Conservation (phyloP, 2,888 invertebrate species). For the Lasioglossum lativentre region DNA sequence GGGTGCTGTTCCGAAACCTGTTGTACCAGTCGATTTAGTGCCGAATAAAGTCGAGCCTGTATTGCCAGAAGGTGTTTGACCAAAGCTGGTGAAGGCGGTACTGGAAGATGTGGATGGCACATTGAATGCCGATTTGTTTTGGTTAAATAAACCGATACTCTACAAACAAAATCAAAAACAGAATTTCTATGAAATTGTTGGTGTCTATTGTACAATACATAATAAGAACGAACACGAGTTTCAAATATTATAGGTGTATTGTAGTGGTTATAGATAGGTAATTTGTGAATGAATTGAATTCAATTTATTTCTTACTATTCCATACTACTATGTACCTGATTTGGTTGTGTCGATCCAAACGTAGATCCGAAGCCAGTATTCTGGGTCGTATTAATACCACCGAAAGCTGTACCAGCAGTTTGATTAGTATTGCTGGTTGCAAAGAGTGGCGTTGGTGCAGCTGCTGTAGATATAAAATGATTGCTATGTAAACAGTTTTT, state of each 20-base stretch:
- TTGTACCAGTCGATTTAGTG: conserved; percentile 83
- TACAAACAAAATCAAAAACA: conserved; percentile 49
- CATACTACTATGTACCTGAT: conserved; percentile 77
- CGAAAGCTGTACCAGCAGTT: conserved; percentile 80
- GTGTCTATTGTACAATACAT: neutral
- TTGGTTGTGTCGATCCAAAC: conserved; percentile 83
- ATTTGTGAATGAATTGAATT: neutral
- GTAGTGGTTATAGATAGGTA: neutral
- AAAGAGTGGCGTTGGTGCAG: conserved; percentile 81
- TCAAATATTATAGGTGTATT: no score
- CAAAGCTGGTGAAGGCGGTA: conserved; percentile 84
- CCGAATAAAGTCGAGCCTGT: conserved; percentile 82
- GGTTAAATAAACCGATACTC: conserved; percentile 84
- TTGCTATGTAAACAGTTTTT: conserved; percentile 8
- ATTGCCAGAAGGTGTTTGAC: conserved; percentile 76
- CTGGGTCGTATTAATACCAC: conserved; percentile 80
- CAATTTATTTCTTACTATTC: neutral
- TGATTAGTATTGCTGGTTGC: conserved; percentile 80
- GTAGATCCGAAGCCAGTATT: conserved; percentile 80
- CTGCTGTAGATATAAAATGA: conserved; percentile 71
- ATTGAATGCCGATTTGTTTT: conserved; percentile 84
- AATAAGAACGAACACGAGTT: no score
- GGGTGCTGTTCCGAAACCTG: conserved; percentile 83
- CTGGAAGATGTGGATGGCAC: conserved; percentile 80
- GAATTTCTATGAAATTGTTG: neutral